phyloP scores from a whole-genome alignment of 2,113 vertebrate genomes.

The Pogona vitticeps region DNA sequence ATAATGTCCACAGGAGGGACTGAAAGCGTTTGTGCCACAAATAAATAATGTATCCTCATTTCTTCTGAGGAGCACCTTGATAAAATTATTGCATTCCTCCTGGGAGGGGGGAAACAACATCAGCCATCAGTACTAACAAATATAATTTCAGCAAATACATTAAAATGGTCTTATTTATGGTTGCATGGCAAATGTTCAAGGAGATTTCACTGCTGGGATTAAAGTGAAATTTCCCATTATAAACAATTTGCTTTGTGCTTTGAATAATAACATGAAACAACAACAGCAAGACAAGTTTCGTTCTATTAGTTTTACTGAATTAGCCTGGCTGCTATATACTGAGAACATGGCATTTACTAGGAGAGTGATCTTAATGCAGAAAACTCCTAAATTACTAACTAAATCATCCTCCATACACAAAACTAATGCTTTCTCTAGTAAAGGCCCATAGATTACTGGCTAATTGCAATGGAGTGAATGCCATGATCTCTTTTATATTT shows the following conservation, averaged over 20 bases:
- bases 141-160: slow-evolving; percentile 21
- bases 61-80: slow-evolving; percentile 96
- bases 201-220: slow-evolving; percentile 9
- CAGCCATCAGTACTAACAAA: neutral
- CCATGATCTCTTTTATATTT: no score
- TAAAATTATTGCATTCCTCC: slow-evolving; percentile 98
- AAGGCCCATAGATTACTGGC: no score
- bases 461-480: no score
- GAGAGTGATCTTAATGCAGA: no score
- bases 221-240: slow-evolving; percentile 22
- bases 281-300: neutral
- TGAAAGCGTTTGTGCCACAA: slow-evolving; percentile 97
- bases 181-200: neutral
- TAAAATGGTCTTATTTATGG: slow-evolving; percentile 23
- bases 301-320: slow-evolving; percentile 17
- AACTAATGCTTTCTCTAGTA: no score
- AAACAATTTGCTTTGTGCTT: slow-evolving; percentile 15
- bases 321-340: neutral
- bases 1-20: slow-evolving; percentile 92
- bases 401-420: no score
- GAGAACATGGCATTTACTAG: neutral
- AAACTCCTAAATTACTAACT: no score
- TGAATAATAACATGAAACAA: slow-evolving; percentile 40
- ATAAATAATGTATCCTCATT: slow-evolving; percentile 91
- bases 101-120: slow-evolving; percentile 67